Base-by-base conservation (phyloP, 2,888 invertebrate species). In the Allygus modestus region DNA sequence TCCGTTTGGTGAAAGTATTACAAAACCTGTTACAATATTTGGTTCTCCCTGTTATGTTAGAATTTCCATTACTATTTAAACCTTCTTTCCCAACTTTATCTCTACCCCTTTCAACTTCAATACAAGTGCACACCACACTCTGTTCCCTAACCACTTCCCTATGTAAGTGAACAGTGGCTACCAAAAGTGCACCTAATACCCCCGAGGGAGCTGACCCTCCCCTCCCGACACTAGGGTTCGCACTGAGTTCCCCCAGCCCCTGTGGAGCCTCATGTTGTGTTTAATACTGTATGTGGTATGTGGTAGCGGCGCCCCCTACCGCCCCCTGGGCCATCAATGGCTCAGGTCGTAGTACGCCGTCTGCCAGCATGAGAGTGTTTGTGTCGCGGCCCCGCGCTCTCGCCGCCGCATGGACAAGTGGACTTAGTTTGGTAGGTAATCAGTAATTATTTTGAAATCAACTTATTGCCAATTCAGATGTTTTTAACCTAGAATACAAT, bases 231-330 rank as follows among this genome's bases (percentile, higher is more conserved):
- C 51, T 51, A 17, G 51, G n/a, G n/a, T n/a, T n/a, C n/a, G n/a
- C n/a, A n/a, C n/a, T n/a, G 51, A 15, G 15, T 11, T 51, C 51
- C 15, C 51, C 51, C 51, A 17, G 51, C 51, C 2, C 51, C 15
- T 5, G 2, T 23, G 54, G 4, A 17, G 17, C n/a, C 46, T 12
- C 17, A 46, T 46, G 46, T 46, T 58, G 58, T 58, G 58, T 58
- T 20, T 58, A 23, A 23, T 58, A 58, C 31, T 28, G 65, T 65
- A 31, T 65, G 65, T 65, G 65, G 65, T 65, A 65, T 31, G 65
- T 65, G 58, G 58, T 17, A 23, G 54, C 54, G 23, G 23, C 20
- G 15, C 28, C 65, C 15, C 65, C 65, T 28, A 12, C 65, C 31
- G n/a, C 31, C 20, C 58, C 58, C 23, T 12, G n/a, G 5, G 28